phyloP scores from a whole-genome alignment of 2,888 invertebrate genomes.

The Conomelus anceps region DNA sequence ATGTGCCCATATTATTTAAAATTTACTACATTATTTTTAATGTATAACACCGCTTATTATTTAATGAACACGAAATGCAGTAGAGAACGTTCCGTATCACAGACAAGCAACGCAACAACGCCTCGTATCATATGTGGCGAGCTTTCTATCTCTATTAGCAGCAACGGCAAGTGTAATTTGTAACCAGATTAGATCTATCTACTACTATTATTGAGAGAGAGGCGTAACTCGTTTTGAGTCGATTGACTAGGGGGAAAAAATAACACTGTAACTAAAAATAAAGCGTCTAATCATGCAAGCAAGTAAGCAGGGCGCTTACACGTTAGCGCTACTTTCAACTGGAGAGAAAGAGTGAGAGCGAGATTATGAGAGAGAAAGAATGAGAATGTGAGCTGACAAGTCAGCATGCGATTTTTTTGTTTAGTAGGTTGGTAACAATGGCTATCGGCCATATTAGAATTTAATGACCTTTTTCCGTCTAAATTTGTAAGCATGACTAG shows the following conservation, averaged over 20 bases:
- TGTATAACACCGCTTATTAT: too few relatives aligned
- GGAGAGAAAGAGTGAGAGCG: neutral
- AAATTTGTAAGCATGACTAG: neutral
- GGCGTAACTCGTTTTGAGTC: too few relatives aligned
- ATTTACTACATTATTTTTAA: too few relatives aligned
- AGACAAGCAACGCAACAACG: too few relatives aligned
- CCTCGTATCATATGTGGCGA: too few relatives aligned
- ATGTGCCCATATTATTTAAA: too few relatives aligned
- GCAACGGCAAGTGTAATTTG: too few relatives aligned
- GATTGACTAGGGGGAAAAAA: neutral
- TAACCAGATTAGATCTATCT: too few relatives aligned
- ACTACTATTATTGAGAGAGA: neutral
- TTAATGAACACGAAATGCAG: too few relatives aligned
- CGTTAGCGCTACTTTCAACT: neutral
- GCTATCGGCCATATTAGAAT: neutral
- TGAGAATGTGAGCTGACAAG: neutral
- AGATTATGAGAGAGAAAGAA: too few relatives aligned
- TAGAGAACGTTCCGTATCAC: too few relatives aligned
- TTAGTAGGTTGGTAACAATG: neutral
- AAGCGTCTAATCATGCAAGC: neutral
- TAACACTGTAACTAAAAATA: neutral
- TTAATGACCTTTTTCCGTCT: neutral
- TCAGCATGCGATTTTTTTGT: neutral
- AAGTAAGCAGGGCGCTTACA: slow-evolving; percentile 3
- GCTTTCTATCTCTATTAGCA: too few relatives aligned